A percentile compares a stretch with the other conserved stretches of the same genome.
Evolutionary conservation across 2,888 invertebrate genomes (phyloP).

Genomic region (Aporophyla lueneburgensis): DNA sequence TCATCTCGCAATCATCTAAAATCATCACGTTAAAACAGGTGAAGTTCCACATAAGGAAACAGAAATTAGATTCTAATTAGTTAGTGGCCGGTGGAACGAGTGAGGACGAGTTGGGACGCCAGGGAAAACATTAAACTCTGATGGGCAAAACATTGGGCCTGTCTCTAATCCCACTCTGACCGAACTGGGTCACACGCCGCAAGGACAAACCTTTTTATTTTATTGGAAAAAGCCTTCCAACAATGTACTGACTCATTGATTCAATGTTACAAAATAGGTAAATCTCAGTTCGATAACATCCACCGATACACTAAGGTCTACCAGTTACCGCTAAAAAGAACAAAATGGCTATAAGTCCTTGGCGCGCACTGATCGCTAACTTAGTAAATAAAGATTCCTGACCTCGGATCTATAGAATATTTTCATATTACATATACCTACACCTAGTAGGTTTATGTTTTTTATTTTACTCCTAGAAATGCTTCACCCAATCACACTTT

Average conservation of each 20-base stretch:
- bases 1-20: constrained; percentile 33
- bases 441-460: too few species aligned
- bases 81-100: constrained; percentile 72
- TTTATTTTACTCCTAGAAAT: too few species aligned
- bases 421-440: too few species aligned
- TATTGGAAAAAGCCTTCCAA: constrained; percentile 63
- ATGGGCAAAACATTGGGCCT: constrained; percentile 75
- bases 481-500: too few species aligned
- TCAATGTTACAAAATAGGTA: constrained; percentile 21
- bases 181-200: constrained; percentile 73
- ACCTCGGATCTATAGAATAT: too few species aligned
- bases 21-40: constrained; percentile 41
- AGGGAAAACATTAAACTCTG: constrained; percentile 79
- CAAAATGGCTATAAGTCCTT: neutral
- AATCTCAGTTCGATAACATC: constrained; percentile 5
- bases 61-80: constrained; percentile 80
- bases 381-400: too few species aligned
- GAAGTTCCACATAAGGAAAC: constrained; percentile 64
- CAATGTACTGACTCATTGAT: constrained; percentile 39
- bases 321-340: neutral
- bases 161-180: constrained; percentile 71
- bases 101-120: constrained; percentile 64
- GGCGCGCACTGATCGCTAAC: too few species aligned
- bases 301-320: neutral
- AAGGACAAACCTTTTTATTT: constrained; percentile 74